phyloP scores from a whole-genome alignment of 2,797 vertebrate genomes.

The Brachyrhaphis roseni region DNA sequence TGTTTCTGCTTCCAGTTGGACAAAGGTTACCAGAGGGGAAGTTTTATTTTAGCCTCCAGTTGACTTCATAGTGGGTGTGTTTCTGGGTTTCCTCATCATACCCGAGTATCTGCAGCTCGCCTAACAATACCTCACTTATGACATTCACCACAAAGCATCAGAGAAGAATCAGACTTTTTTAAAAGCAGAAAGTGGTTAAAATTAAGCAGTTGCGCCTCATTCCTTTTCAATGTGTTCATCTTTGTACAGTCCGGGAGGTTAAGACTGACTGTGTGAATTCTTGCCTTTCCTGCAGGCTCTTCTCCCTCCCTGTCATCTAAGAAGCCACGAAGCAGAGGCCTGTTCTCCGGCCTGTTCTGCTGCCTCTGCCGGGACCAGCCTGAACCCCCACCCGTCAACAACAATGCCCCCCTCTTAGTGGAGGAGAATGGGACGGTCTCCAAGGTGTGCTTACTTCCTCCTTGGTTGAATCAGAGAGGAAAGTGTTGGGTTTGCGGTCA shows the following conservation, averaged over 20 bases:
- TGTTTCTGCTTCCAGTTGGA: slow-evolving; percentile 2
- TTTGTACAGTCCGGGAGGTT: background rate
- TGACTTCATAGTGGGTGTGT: background rate
- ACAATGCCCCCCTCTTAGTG: slow-evolving; percentile 90
- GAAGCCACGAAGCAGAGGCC: slow-evolving; percentile 87
- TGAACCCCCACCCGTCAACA: slow-evolving; percentile 85
- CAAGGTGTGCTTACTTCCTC: slow-evolving; percentile 81
- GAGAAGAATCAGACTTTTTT: background rate
- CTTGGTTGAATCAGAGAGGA: background rate
- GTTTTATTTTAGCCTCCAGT: background rate
- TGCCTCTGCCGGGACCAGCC: slow-evolving; percentile 89
- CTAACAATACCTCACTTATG: background rate
- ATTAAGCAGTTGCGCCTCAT: background rate
- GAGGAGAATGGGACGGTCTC: slow-evolving; percentile 93
- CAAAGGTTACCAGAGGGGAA: background rate
- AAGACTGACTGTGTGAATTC: background rate
- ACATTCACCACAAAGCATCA: background rate
- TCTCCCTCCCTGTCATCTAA: slow-evolving; percentile 80
- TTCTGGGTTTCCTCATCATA: background rate
- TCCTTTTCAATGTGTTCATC: background rate
- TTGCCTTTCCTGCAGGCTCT: slow-evolving; percentile 54
- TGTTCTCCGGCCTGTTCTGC: slow-evolving; percentile 90
- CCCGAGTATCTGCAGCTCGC: background rate
- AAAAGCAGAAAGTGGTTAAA: background rate
- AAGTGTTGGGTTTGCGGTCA: background rate